Evolutionary conservation across 2,888 invertebrate genomes (phyloP).

Genomic region (Anaspis maculata): DNA sequence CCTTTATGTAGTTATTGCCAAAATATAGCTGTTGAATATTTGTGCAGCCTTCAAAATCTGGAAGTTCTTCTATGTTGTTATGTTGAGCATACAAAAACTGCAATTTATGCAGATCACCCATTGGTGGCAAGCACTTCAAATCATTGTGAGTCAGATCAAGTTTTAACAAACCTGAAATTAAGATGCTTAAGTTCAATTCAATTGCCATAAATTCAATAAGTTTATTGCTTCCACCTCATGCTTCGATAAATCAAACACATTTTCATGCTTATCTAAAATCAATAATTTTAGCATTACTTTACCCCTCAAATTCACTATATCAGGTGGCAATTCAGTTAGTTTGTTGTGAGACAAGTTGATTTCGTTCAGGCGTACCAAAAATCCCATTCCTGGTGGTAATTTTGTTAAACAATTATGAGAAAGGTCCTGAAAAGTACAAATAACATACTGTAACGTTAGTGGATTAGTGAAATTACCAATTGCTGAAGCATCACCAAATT

Average conservation of each 20-base stretch:
- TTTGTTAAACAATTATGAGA: slow-evolving; percentile 65
- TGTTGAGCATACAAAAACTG: slow-evolving; percentile 71
- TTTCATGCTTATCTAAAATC: not conserved
- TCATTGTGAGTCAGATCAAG: slow-evolving; percentile 68
- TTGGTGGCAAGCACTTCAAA: slow-evolving; percentile 53
- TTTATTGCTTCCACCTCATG: no score
- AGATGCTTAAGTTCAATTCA: slow-evolving; percentile 3
- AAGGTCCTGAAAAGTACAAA: slow-evolving; percentile 65
- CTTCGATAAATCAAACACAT: no score
- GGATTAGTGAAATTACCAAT: no score
- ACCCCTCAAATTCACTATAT: slow-evolving; percentile 78
- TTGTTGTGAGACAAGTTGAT: slow-evolving; percentile 68
- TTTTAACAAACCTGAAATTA: slow-evolving; percentile 53
- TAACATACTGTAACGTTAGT: no score
- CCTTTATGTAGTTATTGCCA: slow-evolving; percentile 74
- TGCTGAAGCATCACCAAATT: slow-evolving; percentile 71
- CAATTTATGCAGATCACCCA: slow-evolving; percentile 67
- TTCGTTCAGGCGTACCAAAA: slow-evolving; percentile 66
- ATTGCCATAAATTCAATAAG: no score
- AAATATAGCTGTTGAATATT: slow-evolving; percentile 72
- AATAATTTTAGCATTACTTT: slow-evolving; percentile 19
- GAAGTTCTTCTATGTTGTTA: slow-evolving; percentile 69
- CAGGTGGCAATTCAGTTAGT: slow-evolving; percentile 66
- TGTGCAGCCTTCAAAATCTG: slow-evolving; percentile 68
- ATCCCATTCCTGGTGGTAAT: slow-evolving; percentile 76